Conservation (phyloP, 2,113 vertebrate species). For the Amphiprion percula region DNA sequence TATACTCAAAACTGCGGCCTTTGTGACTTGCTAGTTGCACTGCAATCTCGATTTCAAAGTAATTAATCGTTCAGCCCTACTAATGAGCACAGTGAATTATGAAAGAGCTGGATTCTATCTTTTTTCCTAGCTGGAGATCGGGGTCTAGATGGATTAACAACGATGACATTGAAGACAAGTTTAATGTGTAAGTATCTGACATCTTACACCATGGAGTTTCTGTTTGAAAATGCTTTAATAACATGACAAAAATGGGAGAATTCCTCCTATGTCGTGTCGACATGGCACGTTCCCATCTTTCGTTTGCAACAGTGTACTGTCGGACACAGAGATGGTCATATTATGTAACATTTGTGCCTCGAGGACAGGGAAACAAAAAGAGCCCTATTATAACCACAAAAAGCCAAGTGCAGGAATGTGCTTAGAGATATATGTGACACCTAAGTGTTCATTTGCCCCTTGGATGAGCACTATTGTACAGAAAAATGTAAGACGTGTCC, state of each 20-base stretch:
- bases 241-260: background rate
- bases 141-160: too few species aligned
- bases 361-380: constrained; percentile 17
- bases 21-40: too few species aligned
- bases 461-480: constrained; percentile 1
- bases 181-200: too few species aligned
- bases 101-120: too few species aligned
- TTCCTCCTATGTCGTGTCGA: background rate
- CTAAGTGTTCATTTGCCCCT: background rate
- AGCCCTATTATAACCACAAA: background rate
- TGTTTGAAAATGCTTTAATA: too few species aligned
- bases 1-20: too few species aligned
- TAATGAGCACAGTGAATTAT: too few species aligned
- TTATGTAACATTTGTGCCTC: constrained; percentile 16
- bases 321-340: background rate
- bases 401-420: constrained; percentile 17
- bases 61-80: too few species aligned
- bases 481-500: background rate
- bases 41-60: too few species aligned
- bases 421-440: constrained; percentile 10
- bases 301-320: background rate
- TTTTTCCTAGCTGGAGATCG: too few species aligned
- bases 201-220: background rate
- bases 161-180: too few species aligned
- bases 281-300: background rate